Percentiles rank a stretch among this genome's conserved stretches.
Conservation (phyloP, 2,113 vertebrate species). For the Gallinago undulata region DNA sequence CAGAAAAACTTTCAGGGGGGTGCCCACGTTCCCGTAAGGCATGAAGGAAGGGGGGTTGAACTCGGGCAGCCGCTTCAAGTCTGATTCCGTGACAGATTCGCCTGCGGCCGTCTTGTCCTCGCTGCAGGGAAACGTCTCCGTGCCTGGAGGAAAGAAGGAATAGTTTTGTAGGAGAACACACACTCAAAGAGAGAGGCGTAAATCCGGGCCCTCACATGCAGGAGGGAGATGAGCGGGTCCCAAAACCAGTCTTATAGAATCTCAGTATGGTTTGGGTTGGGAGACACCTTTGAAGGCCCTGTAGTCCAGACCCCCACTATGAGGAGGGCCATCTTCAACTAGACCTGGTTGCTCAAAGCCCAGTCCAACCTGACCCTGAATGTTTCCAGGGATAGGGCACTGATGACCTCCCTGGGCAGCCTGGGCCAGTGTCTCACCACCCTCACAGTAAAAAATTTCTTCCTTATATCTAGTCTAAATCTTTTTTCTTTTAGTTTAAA, state of each 20-base stretch:
- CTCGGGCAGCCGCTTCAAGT: conserved; percentile 84
- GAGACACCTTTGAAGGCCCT: background rate
- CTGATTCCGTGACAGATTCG: conserved; percentile 71
- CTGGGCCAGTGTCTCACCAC: background rate
- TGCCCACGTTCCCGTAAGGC: conserved; percentile 92
- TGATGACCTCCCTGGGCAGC: background rate
- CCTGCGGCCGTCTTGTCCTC: conserved; percentile 67
- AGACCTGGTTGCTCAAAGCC: background rate
- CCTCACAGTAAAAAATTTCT: background rate
- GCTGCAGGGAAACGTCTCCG: conserved; percentile 68
- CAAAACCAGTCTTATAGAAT: rapidly evolving
- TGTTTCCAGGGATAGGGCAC: background rate
- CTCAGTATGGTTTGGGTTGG: background rate
- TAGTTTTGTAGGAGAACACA: rapidly evolving
- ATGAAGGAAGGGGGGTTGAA: conserved; percentile 91
- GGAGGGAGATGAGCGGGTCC: background rate
- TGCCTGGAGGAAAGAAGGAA: conserved; percentile 61
- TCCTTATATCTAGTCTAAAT: background rate
- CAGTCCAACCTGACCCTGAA: background rate
- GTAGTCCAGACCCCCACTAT: background rate
- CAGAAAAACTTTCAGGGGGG: conserved; percentile 85
- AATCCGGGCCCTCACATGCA: background rate
- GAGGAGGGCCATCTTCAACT: background rate
- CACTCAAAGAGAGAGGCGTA: background rate
- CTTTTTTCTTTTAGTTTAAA: background rate